A percentile compares a stretch with the other conserved stretches of the same genome.
Conservation (phyloP, 2,113 vertebrate genomes). For the Benitochromis conjunctus region DNA sequence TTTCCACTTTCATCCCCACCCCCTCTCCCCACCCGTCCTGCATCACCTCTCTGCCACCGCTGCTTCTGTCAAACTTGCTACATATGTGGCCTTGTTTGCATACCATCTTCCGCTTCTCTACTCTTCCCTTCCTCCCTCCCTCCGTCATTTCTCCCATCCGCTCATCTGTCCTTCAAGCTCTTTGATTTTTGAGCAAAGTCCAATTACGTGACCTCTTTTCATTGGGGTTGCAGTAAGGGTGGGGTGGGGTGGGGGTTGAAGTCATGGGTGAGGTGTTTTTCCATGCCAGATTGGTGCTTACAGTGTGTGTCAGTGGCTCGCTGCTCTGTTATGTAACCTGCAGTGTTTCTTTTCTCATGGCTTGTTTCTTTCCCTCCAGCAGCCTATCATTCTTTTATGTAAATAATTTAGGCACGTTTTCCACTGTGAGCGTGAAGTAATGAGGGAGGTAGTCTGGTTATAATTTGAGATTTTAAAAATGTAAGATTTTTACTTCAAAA, state of each 20-base stretch:
- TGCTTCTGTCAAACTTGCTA: neutral
- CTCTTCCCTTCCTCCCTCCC: neutral
- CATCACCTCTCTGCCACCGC: neutral
- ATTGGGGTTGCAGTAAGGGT: neutral
- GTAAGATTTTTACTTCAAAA: neutral
- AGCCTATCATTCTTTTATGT: conserved; percentile 33
- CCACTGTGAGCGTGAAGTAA: neutral
- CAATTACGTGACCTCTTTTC: conserved; percentile 17
- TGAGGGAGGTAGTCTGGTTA: neutral
- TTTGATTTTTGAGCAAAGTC: conserved; percentile 4
- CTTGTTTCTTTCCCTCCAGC: conserved; percentile 18
- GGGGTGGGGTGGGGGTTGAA: neutral
- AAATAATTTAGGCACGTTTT: conserved; percentile 34
- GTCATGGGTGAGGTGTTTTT: conserved; percentile 50
- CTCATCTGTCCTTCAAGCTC: neutral
- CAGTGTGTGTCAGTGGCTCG: conserved; percentile 49
- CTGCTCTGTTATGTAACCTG: conserved; percentile 53
- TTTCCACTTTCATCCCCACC: neutral
- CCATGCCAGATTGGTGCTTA: conserved; percentile 46
- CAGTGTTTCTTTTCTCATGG: neutral
- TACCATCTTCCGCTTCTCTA: neutral
- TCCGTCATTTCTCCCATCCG: neutral
- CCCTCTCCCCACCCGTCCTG: fast-evolving
- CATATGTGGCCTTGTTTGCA: neutral
- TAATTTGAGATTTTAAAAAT: neutral